Percentiles rank a stretch among this genome's conserved stretches.
Evolutionary conservation across 2,888 invertebrate genomes (phyloP).

Genomic region (Ptycholaimellus sp.): DNA sequence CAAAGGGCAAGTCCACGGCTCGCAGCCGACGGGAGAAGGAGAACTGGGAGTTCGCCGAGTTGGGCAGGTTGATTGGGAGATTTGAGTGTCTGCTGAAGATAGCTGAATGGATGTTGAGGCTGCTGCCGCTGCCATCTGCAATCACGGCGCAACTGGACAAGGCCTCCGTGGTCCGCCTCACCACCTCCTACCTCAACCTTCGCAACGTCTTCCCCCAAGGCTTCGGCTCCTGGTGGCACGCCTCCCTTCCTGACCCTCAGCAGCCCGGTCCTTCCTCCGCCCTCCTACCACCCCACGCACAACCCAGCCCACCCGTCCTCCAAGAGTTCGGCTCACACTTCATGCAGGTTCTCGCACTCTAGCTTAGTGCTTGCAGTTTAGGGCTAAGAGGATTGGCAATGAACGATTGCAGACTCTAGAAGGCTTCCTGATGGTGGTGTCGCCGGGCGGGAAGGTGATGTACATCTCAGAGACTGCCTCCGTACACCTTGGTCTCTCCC

Average conservation of each 20-base stretch:
- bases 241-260: too few relatives aligned
- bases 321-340: too few relatives aligned
- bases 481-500: conserved; percentile 76
- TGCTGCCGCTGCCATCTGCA: conserved; percentile 70
- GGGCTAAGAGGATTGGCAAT: conserved; percentile 65
- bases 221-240: too few relatives aligned
- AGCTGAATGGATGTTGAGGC: conserved; percentile 72
- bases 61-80: too few relatives aligned
- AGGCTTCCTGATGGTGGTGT: conserved; percentile 87
- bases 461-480: conserved; percentile 96
- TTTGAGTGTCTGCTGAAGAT: too few relatives aligned
- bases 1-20: conserved; percentile 93
- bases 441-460: conserved; percentile 94
- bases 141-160: conserved; percentile 89
- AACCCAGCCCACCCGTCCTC: too few relatives aligned
- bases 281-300: too few relatives aligned
- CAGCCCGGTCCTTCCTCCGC: not conserved
- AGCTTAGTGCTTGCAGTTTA: too few relatives aligned
- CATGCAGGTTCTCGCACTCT: too few relatives aligned
- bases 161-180: conserved; percentile 76
- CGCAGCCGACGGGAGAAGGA: conserved; percentile 77
- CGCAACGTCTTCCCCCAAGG: conserved; percentile 85
- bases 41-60: conserved; percentile 61
- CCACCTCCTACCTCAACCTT: conserved; percentile 87
- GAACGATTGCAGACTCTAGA: conserved; percentile 76